Conservation (phyloP, 2,113 vertebrate species). For the Andinoacara biseriatus region DNA sequence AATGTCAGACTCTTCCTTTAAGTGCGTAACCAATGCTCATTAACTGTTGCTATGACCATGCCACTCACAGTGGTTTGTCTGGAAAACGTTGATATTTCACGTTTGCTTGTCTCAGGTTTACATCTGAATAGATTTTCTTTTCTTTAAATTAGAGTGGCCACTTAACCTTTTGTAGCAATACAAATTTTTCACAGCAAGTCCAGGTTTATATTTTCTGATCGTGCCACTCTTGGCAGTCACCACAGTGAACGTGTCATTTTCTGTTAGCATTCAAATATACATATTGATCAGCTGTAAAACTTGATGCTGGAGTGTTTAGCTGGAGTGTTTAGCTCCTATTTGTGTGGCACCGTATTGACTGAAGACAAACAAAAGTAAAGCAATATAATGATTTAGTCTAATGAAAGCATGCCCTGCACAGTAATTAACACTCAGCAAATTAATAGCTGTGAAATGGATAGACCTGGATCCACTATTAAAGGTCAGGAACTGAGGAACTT, state of each 20-base stretch:
- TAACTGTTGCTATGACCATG: background rate
- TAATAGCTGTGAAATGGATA: conserved; percentile 36
- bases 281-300: conserved; percentile 34
- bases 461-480: conserved; percentile 45
- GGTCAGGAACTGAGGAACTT: conserved; percentile 38
- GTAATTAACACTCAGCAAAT: conserved; percentile 63
- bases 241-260: background rate
- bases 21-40: background rate
- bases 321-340: too few relatives aligned
- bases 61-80: background rate
- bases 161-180: background rate
- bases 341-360: conserved; percentile 32
- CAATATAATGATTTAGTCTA: conserved; percentile 48
- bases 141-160: background rate
- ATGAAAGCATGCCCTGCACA: conserved; percentile 40
- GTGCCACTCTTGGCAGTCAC: background rate
- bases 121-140: background rate
- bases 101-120: background rate
- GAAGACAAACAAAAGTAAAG: conserved; percentile 50
- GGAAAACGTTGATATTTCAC: background rate
- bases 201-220: background rate
- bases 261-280: conserved; percentile 17
- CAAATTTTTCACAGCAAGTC: background rate
- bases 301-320: conserved; percentile 5
- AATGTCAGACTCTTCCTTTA: background rate